Evolutionary conservation across 53 echinoderm and acorn worm species (phyloP).

Genomic region (Stichopus horrens): DNA sequence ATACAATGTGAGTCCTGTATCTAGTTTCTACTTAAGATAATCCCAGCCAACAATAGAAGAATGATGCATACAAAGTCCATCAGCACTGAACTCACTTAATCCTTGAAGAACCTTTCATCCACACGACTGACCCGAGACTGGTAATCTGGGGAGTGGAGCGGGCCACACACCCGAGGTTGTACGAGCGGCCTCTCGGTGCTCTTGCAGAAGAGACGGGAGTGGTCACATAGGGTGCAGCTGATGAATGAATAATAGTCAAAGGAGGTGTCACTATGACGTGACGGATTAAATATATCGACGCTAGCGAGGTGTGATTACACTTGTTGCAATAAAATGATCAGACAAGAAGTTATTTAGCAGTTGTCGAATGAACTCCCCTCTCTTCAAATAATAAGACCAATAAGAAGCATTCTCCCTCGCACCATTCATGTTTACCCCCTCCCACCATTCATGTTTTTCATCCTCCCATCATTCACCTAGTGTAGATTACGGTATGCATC

Average conservation of each 20-base stretch:
- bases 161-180: conserved; percentile 9
- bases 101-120: not conserved
- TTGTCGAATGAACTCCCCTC: not conserved
- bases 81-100: not conserved
- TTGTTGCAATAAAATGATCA: not conserved
- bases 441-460: not conserved
- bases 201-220: not conserved
- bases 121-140: not conserved
- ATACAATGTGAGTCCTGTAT: no score
- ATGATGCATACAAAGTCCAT: no score
- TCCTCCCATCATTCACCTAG: not conserved
- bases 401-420: no score
- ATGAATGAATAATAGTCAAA: not conserved
- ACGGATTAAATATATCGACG: not conserved
- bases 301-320: not conserved
- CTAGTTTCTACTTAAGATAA: no score
- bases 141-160: not conserved
- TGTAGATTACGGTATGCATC: no score
- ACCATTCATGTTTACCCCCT: not conserved
- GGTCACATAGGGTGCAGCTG: conserved; percentile 9
- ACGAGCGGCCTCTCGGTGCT: not conserved
- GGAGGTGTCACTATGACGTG: no score
- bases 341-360: not conserved
- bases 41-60: no score
- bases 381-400: no score